phyloP scores from a whole-genome alignment of 1,140 invertebrate species.

The Cataglyphis hispanica region DNA sequence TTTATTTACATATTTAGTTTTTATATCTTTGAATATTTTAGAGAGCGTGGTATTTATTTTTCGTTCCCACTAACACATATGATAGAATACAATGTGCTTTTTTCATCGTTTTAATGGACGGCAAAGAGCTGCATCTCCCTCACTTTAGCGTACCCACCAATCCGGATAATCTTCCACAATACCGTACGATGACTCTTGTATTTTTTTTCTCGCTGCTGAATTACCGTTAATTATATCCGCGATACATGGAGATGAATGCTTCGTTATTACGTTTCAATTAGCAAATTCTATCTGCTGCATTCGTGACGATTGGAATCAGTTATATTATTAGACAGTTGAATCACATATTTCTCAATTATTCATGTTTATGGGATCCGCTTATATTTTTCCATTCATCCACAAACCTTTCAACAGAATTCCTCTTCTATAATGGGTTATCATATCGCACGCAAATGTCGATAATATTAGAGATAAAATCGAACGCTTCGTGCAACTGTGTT shows the following conservation, averaged over 20 bases:
- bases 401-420: conserved; percentile 12
- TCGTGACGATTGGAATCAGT: conserved; percentile 57
- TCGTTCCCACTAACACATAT: neutral
- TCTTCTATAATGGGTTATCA: conserved; percentile 28
- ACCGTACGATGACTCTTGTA: conserved; percentile 44
- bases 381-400: conserved; percentile 29
- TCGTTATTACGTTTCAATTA: conserved; percentile 76
- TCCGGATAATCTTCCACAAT: conserved; percentile 64
- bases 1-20: conserved; percentile 3
- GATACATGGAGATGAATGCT: conserved; percentile 49
- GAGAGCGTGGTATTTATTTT: neutral
- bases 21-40: neutral
- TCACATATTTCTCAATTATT: neutral
- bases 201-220: conserved; percentile 52
- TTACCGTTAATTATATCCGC: conserved; percentile 58
- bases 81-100: conserved; percentile 3
- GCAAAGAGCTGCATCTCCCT: neutral
- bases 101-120: neutral
- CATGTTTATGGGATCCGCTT: neutral
- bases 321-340: conserved; percentile 39
- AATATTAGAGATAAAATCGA: conserved; percentile 5
- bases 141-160: conserved; percentile 37
- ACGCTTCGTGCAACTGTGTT: neutral
- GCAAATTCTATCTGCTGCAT: conserved; percentile 18
- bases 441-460: neutral